A percentile compares a stretch with the other conserved stretches of the same genome.
These are phyloP conservation scores for Griposia aprilina DNA, from an alignment of 2,888 invertebrate genomes.

Conservation along the genomic window DNA sequence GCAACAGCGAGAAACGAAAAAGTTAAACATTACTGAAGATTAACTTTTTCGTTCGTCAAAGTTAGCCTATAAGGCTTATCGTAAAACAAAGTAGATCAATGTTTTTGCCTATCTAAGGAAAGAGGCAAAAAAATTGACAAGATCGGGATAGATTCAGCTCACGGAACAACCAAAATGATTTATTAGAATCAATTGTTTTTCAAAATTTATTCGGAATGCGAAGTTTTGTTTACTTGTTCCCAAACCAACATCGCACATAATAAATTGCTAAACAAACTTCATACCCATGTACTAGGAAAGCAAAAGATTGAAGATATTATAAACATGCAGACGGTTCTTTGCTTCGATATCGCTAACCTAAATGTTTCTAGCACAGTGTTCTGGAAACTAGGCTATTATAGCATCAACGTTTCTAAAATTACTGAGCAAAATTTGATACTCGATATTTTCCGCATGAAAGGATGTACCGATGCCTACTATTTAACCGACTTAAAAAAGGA, in stretches of 20 bases:
- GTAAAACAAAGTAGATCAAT: background rate
- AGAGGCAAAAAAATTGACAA: background rate
- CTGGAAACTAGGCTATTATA: conserved; percentile 59
- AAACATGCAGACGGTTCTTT: conserved; percentile 50
- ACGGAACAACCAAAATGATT: background rate
- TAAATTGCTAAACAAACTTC: conserved; percentile 44
- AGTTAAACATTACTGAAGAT: no score
- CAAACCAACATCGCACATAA: conserved; percentile 37
- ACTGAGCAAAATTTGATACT: conserved; percentile 40
- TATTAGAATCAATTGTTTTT: conserved; percentile 3
- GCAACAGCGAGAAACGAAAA: background rate
- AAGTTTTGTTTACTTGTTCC: conserved; percentile 40
- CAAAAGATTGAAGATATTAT: conserved; percentile 55
- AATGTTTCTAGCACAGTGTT: conserved; percentile 57
- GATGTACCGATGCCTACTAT: background rate
- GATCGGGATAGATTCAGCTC: background rate
- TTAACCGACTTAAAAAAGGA: background rate
- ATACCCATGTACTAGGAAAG: conserved; percentile 29
- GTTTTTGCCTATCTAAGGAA: background rate
- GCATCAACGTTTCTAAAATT: conserved; percentile 62
- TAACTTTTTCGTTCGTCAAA: background rate
- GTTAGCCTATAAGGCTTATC: background rate
- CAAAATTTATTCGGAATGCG: conserved; percentile 10
- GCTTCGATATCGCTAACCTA: conserved; percentile 50
- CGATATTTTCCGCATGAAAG: conserved; percentile 35